Conservation (phyloP, 2,797 vertebrate genomes). For the Chiroxiphia lanceolata region DNA sequence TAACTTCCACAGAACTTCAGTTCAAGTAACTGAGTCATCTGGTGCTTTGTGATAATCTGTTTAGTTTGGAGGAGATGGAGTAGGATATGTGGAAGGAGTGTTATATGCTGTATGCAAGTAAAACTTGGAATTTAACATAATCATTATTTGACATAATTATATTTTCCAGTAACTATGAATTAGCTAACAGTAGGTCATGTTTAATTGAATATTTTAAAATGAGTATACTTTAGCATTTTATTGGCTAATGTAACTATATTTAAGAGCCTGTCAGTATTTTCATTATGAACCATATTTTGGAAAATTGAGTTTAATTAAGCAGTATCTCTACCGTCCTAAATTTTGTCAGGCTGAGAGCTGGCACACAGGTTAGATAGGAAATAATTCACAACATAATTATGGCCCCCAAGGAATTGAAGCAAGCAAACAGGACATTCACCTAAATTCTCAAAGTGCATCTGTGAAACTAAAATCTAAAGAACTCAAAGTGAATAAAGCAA, state of each 20-base stretch:
- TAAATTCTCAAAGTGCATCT: background rate
- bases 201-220: conserved; percentile 14
- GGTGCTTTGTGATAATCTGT: background rate
- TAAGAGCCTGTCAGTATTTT: conserved; percentile 20
- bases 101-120: background rate
- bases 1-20: background rate
- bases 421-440: background rate
- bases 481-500: background rate
- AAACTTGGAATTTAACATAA: background rate
- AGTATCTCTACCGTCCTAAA: background rate
- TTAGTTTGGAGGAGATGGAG: background rate
- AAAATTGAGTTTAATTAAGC: conserved; percentile 31
- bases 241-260: background rate
- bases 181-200: conserved; percentile 32
- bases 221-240: background rate
- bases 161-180: conserved; percentile 37
- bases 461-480: background rate
- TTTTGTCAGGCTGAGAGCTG: background rate
- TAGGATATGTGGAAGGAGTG: background rate
- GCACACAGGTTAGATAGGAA: background rate
- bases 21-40: background rate
- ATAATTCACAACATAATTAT: background rate
- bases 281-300: conserved; percentile 1
- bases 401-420: background rate
- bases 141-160: conserved; percentile 33